Percentiles rank a stretch among this genome's conserved stretches.
These are phyloP conservation scores for Picathartes gymnocephalus DNA, from an alignment of 2,113 vertebrate species.

Conservation along the genomic window DNA sequence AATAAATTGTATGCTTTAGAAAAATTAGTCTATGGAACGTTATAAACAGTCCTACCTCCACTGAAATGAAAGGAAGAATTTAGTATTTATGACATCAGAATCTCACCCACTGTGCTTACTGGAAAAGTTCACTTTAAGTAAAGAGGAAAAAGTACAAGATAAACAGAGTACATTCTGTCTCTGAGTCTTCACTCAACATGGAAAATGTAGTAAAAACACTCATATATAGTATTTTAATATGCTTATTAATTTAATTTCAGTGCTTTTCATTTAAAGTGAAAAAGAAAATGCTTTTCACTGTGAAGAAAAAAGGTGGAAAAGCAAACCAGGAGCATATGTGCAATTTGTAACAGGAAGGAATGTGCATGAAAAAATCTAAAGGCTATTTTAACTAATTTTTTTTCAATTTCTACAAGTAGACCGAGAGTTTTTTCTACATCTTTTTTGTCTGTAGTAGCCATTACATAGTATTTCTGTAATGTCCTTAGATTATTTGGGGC, in stretches of 20 bases:
- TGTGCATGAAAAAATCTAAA: background rate
- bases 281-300: background rate
- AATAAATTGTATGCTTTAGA: background rate
- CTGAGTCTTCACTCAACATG: background rate
- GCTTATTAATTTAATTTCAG: background rate
- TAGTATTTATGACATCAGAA: background rate
- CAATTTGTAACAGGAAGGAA: background rate
- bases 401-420: slow-evolving; percentile 51
- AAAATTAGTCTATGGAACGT: background rate
- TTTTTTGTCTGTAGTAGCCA: slow-evolving; percentile 57
- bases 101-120: background rate
- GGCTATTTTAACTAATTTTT: slow-evolving; percentile 39
- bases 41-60: background rate
- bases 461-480: slow-evolving; percentile 52
- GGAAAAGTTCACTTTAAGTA: background rate
- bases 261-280: background rate
- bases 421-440: slow-evolving; percentile 54
- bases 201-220: background rate
- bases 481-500: slow-evolving; percentile 36
- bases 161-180: background rate
- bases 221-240: background rate
- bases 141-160: background rate
- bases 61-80: background rate
- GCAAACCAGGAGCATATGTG: background rate
- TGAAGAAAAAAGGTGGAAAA: background rate